These are phyloP conservation scores for Spilogale gracilis DNA, from an alignment of 2,113 vertebrate genomes.

Conservation along the genomic window DNA sequence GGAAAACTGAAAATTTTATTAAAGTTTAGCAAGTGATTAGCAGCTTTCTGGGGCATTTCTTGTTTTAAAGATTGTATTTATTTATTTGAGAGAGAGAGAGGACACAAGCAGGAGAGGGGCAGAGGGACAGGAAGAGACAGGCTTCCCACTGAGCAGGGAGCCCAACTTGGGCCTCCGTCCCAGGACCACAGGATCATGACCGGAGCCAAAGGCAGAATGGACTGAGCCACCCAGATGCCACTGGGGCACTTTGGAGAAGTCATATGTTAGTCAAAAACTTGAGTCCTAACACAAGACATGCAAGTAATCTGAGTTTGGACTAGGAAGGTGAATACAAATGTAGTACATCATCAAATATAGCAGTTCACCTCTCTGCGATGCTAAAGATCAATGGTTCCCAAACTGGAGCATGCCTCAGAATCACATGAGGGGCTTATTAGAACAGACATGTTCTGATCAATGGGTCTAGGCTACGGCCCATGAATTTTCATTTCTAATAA, in stretches of 20 bases:
- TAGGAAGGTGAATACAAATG: background rate
- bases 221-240: background rate
- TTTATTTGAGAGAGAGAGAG: background rate
- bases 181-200: background rate
- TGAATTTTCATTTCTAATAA: background rate
- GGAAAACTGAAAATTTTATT: slow-evolving; percentile 7
- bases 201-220: background rate
- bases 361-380: background rate
- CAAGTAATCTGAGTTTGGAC: background rate
- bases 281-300: background rate
- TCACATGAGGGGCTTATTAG: background rate
- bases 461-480: background rate
- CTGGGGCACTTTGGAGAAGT: background rate
- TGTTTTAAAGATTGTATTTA: background rate
- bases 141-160: background rate
- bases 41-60: background rate
- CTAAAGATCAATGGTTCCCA: background rate
- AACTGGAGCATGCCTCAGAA: background rate
- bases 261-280: background rate
- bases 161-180: background rate
- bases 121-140: background rate
- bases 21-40: slow-evolving; percentile 5
- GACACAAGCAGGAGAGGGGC: background rate
- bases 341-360: background rate
- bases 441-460: background rate